A percentile compares a stretch with the other conserved stretches of the same genome.
These are phyloP conservation scores for Acropora yongei DNA, from an alignment of 64 coral and sea anemone genomes.

Conservation along the genomic window DNA sequence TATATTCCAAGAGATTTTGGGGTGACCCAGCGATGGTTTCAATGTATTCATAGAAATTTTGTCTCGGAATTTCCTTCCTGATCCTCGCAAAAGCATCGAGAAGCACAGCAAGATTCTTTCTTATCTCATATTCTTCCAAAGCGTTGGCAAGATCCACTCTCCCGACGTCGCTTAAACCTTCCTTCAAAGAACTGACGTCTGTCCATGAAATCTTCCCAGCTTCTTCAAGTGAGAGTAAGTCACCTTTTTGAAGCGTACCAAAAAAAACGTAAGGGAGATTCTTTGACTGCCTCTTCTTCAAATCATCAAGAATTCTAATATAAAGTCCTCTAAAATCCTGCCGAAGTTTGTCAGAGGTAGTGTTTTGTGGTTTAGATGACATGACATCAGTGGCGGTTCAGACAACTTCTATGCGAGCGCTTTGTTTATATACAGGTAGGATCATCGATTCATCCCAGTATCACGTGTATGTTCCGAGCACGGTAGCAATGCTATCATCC, in stretches of 20 bases:
- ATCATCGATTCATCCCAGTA: too few relatives aligned
- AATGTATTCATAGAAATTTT: too few relatives aligned
- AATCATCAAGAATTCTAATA: background rate
- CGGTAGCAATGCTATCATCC: too few relatives aligned
- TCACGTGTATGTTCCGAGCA: too few relatives aligned
- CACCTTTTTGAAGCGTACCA: background rate
- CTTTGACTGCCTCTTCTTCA: background rate
- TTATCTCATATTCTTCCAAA: background rate
- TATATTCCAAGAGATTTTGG: too few relatives aligned
- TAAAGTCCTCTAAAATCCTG: background rate
- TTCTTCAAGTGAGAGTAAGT: background rate
- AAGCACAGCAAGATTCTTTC: slow-evolving; percentile 10
- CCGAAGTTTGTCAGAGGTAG: background rate
- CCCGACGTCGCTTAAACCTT: background rate
- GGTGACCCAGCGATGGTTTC: background rate
- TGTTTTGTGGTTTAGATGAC: background rate
- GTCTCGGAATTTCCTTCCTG: background rate
- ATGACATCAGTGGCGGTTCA: too few relatives aligned
- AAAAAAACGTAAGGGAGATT: background rate
- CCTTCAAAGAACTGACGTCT: slow-evolving; percentile 4
- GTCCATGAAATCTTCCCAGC: slow-evolving; percentile 1
- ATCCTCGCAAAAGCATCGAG: background rate
- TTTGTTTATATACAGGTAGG: too few relatives aligned
- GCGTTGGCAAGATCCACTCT: background rate
- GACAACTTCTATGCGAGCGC: too few relatives aligned